Base-by-base conservation (phyloP, 2,797 vertebrate species). In the Crossoptilon crossoptilon region DNA sequence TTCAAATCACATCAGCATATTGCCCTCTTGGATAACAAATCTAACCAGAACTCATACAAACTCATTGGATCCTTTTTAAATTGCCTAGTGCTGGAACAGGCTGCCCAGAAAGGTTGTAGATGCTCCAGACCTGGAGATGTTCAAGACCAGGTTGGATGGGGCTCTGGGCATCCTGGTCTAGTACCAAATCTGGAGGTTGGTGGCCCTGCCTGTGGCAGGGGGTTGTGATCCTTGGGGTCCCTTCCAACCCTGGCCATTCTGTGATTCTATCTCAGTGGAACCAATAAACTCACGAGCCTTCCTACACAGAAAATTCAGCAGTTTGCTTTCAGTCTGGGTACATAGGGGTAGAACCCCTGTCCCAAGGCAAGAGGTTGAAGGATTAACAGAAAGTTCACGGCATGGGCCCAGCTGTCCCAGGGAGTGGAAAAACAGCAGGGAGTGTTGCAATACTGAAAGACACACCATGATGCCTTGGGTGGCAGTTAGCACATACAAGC, bases 371-470 rank as follows among this genome's bases (percentile, higher is more conserved):
- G 41, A 16, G 44, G 53, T 4, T 70, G 62, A 14, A 53, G 75
- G 60, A 84, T 69, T 59, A 87, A 53, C 51, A 84, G 76, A 81
- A 78, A 81, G 87, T 82, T 96, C 92, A 87, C n/a, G 35, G 55
- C 35, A 29, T 88, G 80, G 73, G 22, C 39, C 64, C 79, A 56
- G 48, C 19, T 71, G 39, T 76, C 72, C 78, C 0, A 0, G 51
- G 73, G 79, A 39, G 69, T 24, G 21, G 92, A 81, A 95, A 94
- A 93, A 85, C 6, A 60, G 21, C 53, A 9, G 22, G n/a, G 27
- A 17, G 85, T 93, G 94, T 91, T 89, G 73, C 95, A 97, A 90
- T n/a, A 18, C 27, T 33, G 26, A 7, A 82, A 73, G 77, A 74
- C 79, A 66, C 79, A 14, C 73, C 35, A 59, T 58, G 53, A 84